Evolutionary conservation across 2,888 invertebrate genomes (phyloP).

Genomic region (Epiblema foenella): DNA sequence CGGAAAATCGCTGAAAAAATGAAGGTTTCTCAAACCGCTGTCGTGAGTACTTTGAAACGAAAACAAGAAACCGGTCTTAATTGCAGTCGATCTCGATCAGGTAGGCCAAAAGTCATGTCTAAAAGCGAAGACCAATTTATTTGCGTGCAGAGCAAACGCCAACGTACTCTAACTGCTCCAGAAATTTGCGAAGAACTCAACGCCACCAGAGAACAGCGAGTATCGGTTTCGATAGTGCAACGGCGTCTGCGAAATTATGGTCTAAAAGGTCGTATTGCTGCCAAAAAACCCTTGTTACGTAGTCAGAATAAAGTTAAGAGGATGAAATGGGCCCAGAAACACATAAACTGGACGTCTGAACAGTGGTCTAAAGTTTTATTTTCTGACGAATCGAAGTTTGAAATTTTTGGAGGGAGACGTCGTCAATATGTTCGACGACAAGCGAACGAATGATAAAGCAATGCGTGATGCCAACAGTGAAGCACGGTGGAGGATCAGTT

Average conservation of each 20-base stretch:
- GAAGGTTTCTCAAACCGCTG: too few relatives aligned
- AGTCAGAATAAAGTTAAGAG: not conserved
- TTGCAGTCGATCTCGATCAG: too few relatives aligned
- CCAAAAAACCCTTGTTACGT: constrained; percentile 3
- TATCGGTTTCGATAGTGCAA: constrained; percentile 12
- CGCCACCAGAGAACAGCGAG: constrained; percentile 7
- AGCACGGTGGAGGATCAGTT: not conserved
- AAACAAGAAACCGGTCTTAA: too few relatives aligned
- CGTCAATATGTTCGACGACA: constrained; percentile 3
- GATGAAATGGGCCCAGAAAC: not conserved
- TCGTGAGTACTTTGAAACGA: too few relatives aligned
- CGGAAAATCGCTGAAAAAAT: too few relatives aligned
- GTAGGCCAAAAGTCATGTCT: too few relatives aligned
- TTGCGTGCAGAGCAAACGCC: not conserved
- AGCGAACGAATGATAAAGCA: constrained; percentile 10
- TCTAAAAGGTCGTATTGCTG: constrained; percentile 6
- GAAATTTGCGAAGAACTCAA: constrained; percentile 24
- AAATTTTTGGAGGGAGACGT: constrained; percentile 4
- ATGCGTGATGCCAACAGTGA: constrained; percentile 4
- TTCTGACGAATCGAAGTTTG: not conserved
- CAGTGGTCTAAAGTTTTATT: constrained; percentile 5
- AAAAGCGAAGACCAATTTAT: too few relatives aligned
- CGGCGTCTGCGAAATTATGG: constrained; percentile 12
- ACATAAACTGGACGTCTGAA: constrained; percentile 2
- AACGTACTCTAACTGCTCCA: constrained; percentile 9